A percentile compares a stretch with the other conserved stretches of the same genome.
Conservation (phyloP, 2,113 vertebrate genomes). For the Butastur rufipennis region DNA sequence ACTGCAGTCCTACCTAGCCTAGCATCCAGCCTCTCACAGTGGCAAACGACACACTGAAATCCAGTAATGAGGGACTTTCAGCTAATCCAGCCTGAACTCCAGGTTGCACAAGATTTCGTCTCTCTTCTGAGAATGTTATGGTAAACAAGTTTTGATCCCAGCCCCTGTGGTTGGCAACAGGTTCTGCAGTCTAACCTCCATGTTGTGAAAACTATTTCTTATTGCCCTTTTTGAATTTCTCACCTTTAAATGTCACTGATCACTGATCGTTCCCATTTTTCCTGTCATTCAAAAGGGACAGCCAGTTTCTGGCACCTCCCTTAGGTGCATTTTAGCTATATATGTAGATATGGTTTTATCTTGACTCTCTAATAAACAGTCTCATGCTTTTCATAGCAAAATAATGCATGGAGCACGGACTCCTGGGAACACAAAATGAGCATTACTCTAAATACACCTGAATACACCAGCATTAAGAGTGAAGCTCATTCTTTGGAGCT, state of each 20-base stretch:
- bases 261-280: not conserved
- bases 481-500: not conserved
- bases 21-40: not conserved
- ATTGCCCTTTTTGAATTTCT: not conserved
- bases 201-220: not conserved
- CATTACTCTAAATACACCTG: not conserved
- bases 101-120: not conserved
- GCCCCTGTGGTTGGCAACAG: not conserved
- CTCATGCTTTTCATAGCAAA: not conserved
- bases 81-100: not conserved
- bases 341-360: not conserved
- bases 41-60: not conserved
- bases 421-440: not conserved
- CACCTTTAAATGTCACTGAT: not conserved
- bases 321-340: not conserved
- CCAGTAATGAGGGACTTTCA: not conserved
- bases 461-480: not conserved
- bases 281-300: not conserved
- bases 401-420: not conserved
- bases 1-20: not conserved
- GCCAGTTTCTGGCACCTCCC: not conserved
- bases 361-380: not conserved
- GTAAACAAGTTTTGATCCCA: not conserved
- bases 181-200: fast-evolving
- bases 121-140: not conserved